These are phyloP conservation scores for Tolypeutes matacus DNA, from an alignment of 2,797 vertebrate genomes.

Conservation along the genomic window DNA sequence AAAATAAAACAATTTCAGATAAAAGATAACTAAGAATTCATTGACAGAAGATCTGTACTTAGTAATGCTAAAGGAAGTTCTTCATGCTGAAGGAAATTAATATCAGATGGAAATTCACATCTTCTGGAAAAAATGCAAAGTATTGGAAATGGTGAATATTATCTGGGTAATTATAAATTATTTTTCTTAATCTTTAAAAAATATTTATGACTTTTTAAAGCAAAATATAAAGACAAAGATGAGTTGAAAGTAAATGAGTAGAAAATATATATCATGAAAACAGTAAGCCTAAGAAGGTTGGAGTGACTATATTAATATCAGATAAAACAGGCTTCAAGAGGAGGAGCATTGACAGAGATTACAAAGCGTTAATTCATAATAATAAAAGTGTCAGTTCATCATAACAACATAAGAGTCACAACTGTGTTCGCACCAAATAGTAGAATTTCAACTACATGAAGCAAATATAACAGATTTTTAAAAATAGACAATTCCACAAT, in stretches of 20 bases:
- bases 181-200: neutral
- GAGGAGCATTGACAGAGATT: neutral
- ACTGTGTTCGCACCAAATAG: neutral
- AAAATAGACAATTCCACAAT: neutral
- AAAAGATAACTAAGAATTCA: neutral
- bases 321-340: neutral
- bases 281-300: neutral
- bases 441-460: neutral
- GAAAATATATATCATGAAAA: neutral
- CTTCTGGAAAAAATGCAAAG: neutral
- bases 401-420: neutral
- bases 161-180: neutral
- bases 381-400: neutral
- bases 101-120: neutral
- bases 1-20: neutral
- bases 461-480: neutral
- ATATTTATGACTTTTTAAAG: neutral
- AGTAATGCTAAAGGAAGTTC: neutral
- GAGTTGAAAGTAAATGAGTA: neutral
- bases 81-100: neutral
- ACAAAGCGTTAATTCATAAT: neutral
- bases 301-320: neutral
- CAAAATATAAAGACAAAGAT: conserved; percentile 20
- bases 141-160: neutral
- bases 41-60: neutral